Conservation (phyloP, 2,113 vertebrate genomes). For the Gopherus evgoodei region DNA sequence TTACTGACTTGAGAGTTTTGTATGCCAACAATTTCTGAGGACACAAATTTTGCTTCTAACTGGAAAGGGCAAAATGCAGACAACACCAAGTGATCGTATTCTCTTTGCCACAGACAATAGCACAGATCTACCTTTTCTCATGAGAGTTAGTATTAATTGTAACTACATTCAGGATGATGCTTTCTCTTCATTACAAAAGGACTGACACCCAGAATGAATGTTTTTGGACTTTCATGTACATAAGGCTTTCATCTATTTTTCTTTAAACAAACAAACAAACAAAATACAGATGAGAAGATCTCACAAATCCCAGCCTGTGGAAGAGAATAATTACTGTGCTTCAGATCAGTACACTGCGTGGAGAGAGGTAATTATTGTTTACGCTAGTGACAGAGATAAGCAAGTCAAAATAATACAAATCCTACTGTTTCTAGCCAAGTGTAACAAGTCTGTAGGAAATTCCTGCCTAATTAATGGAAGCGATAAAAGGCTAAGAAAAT, state of each 20-base stretch:
- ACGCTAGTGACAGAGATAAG: slow-evolving; percentile 33
- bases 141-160: background rate
- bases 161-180: background rate
- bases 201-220: background rate
- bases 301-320: slow-evolving; percentile 2
- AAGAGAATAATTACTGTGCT: slow-evolving; percentile 63
- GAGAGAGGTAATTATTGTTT: slow-evolving; percentile 64
- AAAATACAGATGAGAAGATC: background rate
- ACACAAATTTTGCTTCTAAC: background rate
- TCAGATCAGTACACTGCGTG: slow-evolving; percentile 6
- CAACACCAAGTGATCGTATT: background rate
- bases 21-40: background rate
- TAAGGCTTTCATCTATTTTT: background rate
- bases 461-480: background rate
- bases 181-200: background rate
- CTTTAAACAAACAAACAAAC: background rate
- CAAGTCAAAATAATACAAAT: slow-evolving; percentile 58
- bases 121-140: background rate
- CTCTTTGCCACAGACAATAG: background rate
- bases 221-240: background rate
- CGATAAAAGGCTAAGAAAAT: background rate
- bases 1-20: background rate
- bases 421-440: background rate
- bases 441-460: slow-evolving; percentile 11
- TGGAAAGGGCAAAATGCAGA: background rate